Base-by-base conservation (phyloP, 2,888 invertebrate genomes). In the Drosophila paracracens region DNA sequence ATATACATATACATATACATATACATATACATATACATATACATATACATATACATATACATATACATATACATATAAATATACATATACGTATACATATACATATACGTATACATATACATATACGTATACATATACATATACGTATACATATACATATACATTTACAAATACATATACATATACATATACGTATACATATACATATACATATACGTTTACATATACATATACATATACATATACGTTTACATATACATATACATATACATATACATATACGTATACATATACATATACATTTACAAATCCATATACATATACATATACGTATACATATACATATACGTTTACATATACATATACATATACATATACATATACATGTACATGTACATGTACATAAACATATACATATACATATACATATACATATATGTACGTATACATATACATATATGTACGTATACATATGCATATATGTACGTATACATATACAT, bases 321-420 rank as follows among this genome's bases (percentile, higher is more conserved):
- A 51, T 29, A 31, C 53, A 35, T 43, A 31, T 46, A 31, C 36
- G 51, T 51, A 51, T 38, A 51, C 36, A 60, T 38, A 60, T 38
- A 38, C 29, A 51, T 60, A 60, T 38, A 38, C 21, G 51, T 36
- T 50, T 36, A 51, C 21, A 60, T 51, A 60, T 36, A 60, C 21
- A 60, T 51, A 60, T 21, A 62, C n/a, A 60, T 51, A 60, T 21
- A 60, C 7, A 29, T 54, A 48, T 13, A 59, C 6, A 59, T 31
- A 38, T 2, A 38, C 3, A 50, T n/a, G 51, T 38, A 57, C 68
- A 53, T 79, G 65, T 62, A 66, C 66, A 48, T 36, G 38, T 43
- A 40, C 2, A 64, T 25, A 40, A 33, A 57, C 10, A 38, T 38
- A 50, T 29, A 57, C 8, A 36, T 29, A 54, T 29, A 54, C 13